Evolutionary conservation across 2,797 vertebrate genomes (phyloP).

Genomic region (Macrochelys suwanniensis): DNA sequence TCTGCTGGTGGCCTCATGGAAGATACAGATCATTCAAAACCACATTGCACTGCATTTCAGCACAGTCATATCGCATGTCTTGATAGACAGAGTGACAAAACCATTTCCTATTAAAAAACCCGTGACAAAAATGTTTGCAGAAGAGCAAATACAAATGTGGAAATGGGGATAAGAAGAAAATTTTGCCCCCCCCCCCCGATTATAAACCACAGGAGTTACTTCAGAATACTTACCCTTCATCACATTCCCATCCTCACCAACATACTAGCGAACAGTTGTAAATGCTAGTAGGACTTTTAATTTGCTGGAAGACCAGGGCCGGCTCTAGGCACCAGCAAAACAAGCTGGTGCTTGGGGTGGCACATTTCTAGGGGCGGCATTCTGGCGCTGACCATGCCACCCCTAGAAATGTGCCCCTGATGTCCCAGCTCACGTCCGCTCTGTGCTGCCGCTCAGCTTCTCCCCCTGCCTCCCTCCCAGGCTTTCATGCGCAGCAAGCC

Average conservation of each 20-base stretch:
- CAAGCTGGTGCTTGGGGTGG: too few species aligned
- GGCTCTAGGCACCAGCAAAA: too few species aligned
- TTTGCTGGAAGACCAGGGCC: too few species aligned
- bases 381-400: too few species aligned
- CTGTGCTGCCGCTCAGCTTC: too few species aligned
- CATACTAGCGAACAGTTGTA: not conserved
- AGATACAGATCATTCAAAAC: not conserved
- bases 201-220: constrained; percentile 65
- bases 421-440: too few species aligned
- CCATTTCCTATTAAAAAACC: constrained; percentile 37
- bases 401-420: too few species aligned
- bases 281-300: constrained; percentile 50
- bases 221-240: constrained; percentile 67
- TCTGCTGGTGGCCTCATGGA: not conserved
- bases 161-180: constrained; percentile 6
- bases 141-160: constrained; percentile 53
- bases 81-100: not conserved
- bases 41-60: not conserved
- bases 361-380: too few species aligned
- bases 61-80: not conserved
- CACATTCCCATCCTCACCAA: constrained; percentile 63
- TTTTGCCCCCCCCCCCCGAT: not conserved
- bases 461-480: too few species aligned
- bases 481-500: too few species aligned
- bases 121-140: constrained; percentile 21